Evolutionary conservation across 2,113 vertebrate species (phyloP).

Genomic region (Brachypodius melanocephalos): DNA sequence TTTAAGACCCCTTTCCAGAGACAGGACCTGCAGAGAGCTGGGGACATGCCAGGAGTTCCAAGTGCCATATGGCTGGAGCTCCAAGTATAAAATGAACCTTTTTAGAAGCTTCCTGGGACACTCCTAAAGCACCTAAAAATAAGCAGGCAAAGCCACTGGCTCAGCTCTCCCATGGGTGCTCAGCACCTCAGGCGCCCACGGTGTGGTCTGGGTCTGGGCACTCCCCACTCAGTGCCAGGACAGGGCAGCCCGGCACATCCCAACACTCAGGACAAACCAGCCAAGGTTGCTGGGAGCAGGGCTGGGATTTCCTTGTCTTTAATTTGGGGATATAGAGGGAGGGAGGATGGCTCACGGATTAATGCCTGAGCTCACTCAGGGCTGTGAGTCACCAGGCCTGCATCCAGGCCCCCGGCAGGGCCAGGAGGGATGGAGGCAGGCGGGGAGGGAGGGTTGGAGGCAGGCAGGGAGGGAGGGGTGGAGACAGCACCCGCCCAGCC

Average conservation of each 20-base stretch:
- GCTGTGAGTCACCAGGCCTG: not conserved
- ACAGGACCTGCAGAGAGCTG: not conserved
- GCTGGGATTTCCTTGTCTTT: not conserved
- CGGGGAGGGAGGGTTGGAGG: not conserved
- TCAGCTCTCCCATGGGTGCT: not conserved
- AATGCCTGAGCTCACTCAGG: not conserved
- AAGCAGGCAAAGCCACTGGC: not conserved
- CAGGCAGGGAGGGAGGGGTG: not conserved
- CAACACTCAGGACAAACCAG: not conserved
- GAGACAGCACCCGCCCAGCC: not conserved
- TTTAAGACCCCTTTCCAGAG: not conserved
- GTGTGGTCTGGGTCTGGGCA: fast-evolving
- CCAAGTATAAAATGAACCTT: not conserved
- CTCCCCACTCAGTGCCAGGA: not conserved
- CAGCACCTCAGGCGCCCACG: not conserved
- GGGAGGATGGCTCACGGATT: not conserved
- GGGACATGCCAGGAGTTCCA: not conserved
- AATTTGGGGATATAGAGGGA: not conserved
- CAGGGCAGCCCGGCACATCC: not conserved
- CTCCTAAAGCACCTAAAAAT: not conserved
- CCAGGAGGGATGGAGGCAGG: not conserved
- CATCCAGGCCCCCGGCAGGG: not conserved
- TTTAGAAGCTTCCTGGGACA: not conserved
- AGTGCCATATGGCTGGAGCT: not conserved
- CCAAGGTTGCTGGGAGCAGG: not conserved